Evolutionary conservation across 37 sponge, comb jelly and placozoan genomes (phyloP).

Genomic region (Bolinopsis microptera): DNA sequence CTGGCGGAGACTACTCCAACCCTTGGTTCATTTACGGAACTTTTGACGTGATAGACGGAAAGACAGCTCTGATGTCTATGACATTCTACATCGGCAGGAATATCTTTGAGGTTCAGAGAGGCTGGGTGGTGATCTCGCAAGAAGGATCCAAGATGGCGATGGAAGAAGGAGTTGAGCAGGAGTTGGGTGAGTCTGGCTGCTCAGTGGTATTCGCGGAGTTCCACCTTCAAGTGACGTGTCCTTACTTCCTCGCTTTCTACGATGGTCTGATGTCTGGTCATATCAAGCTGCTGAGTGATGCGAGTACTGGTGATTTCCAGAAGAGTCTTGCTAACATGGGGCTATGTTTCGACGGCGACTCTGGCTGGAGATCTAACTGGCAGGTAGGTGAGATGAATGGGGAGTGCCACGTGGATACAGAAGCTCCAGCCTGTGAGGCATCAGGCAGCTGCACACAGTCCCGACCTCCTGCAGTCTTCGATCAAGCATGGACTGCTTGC

Average conservation of each 20-base stretch:
- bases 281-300: background rate
- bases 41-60: background rate
- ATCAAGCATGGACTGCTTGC: background rate
- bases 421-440: background rate
- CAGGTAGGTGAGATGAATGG: constrained; percentile 4
- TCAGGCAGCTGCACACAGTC: background rate
- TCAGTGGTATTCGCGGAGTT: background rate
- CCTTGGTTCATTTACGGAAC: constrained; percentile 43
- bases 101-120: background rate
- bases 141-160: background rate
- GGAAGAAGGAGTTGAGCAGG: background rate
- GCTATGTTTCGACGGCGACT: background rate
- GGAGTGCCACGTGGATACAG: background rate
- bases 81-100: constrained; percentile 8
- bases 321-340: background rate
- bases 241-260: background rate
- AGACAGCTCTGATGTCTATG: background rate
- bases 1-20: background rate
- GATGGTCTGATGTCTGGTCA: constrained; percentile 27
- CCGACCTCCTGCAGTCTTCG: background rate
- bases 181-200: background rate
- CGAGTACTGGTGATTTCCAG: background rate
- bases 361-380: constrained; percentile 4
- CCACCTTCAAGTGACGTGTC: background rate
- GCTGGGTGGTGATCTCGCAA: background rate